These are phyloP conservation scores for Lasioglossum oenotherae DNA, from an alignment of 2,888 invertebrate species.

Conservation along the genomic window DNA sequence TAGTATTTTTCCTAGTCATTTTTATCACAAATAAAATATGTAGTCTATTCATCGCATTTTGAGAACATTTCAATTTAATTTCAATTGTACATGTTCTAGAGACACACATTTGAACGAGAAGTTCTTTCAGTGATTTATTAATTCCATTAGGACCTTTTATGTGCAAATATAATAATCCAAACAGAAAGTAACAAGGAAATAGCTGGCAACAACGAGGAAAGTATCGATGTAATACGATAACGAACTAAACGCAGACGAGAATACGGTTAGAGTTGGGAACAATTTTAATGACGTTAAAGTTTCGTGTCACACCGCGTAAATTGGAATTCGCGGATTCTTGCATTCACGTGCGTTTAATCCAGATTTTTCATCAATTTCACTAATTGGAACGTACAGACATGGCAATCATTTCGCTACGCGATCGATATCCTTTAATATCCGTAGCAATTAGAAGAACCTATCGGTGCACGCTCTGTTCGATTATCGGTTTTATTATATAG, in stretches of 20 bases:
- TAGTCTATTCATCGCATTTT: neutral
- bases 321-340: slow-evolving; percentile 59
- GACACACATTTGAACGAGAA: neutral
- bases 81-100: neutral
- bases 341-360: slow-evolving; percentile 44
- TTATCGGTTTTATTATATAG: slow-evolving; percentile 77
- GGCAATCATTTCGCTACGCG: slow-evolving; percentile 41
- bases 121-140: neutral
- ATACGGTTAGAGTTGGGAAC: slow-evolving; percentile 33
- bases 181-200: neutral
- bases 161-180: neutral
- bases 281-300: slow-evolving; percentile 59
- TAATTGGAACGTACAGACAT: slow-evolving; percentile 58
- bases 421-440: slow-evolving; percentile 69
- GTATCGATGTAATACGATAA: slow-evolving; percentile 28
- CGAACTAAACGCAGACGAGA: slow-evolving; percentile 18
- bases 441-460: slow-evolving; percentile 65
- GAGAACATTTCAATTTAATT: neutral
- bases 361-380: slow-evolving; percentile 63
- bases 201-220: slow-evolving; percentile 5
- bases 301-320: slow-evolving; percentile 35
- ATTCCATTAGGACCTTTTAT: too few species aligned
- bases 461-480: slow-evolving; percentile 70
- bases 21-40: neutral
- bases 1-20: neutral